Conservation (phyloP, 2,888 invertebrate species). For the Pandemis corylana region DNA sequence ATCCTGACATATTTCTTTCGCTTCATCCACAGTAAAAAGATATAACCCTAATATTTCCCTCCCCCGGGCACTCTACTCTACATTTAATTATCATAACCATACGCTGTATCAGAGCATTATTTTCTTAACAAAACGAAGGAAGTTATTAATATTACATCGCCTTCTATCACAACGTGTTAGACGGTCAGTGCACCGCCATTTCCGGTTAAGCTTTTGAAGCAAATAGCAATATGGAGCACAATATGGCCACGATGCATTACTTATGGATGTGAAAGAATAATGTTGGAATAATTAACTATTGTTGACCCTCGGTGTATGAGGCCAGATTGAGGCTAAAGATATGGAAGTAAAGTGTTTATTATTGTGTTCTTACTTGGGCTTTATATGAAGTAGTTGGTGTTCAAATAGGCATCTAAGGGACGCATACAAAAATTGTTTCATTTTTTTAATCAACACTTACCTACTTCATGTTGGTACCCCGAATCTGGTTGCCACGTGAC, state of each 20-base stretch:
- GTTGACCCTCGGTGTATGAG: not conserved
- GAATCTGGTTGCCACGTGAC: too few relatives aligned
- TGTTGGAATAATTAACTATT: too few relatives aligned
- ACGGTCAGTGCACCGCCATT: constrained; percentile 66
- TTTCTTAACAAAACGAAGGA: constrained; percentile 38
- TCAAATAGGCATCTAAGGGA: too few relatives aligned
- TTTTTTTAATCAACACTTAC: too few relatives aligned
- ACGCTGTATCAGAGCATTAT: constrained; percentile 12
- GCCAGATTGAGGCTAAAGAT: not conserved
- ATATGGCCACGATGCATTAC: constrained; percentile 5
- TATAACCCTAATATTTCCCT: not conserved
- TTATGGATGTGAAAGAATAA: not conserved
- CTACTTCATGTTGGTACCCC: too few relatives aligned
- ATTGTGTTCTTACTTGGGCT: too few relatives aligned
- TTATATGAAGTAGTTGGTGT: too few relatives aligned
- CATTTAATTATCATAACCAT: constrained; percentile 23
- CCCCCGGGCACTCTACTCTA: not conserved
- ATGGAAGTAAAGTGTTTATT: not conserved
- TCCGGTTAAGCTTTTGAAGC: constrained; percentile 53
- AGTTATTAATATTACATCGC: constrained; percentile 45
- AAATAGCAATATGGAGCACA: constrained; percentile 3
- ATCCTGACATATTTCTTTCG: too few relatives aligned
- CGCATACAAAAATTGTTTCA: too few relatives aligned
- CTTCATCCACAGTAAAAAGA: not conserved
- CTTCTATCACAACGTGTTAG: constrained; percentile 67